Percentiles rank a stretch among this genome's conserved stretches.
phyloP scores from a whole-genome alignment of 64 coral and sea anemone genomes.

The Montipora efflorescens region DNA sequence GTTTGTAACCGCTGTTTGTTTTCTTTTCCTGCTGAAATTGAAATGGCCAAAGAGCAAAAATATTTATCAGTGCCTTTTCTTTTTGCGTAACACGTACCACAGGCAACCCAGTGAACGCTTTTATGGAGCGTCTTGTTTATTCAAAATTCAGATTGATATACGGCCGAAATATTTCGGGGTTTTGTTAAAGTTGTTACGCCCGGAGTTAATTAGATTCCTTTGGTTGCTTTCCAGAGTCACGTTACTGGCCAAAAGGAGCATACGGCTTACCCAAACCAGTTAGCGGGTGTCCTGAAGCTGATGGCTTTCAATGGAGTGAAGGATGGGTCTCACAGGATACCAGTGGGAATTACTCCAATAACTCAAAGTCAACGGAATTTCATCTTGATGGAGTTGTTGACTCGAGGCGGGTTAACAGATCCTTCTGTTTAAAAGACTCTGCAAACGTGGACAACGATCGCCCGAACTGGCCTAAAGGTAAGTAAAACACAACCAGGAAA shows the following conservation, averaged over 20 bases:
- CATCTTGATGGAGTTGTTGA: conserved; percentile 35
- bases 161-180: too few species aligned
- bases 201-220: too few species aligned
- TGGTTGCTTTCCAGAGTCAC: neutral
- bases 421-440: conserved; percentile 42
- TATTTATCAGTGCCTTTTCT: too few species aligned
- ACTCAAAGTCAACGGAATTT: neutral
- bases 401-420: conserved; percentile 15
- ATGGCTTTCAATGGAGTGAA: conserved; percentile 19
- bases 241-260: conserved; percentile 10
- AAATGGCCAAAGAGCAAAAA: too few species aligned
- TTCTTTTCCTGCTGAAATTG: too few species aligned
- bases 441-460: neutral
- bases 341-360: neutral
- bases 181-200: too few species aligned
- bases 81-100: too few species aligned
- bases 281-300: conserved; percentile 22
- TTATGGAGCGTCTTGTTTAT: too few species aligned
- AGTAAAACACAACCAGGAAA: too few species aligned
- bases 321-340: conserved; percentile 64
- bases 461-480: conserved; percentile 13
- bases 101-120: too few species aligned
- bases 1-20: too few species aligned
- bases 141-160: too few species aligned
- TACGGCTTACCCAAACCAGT: conserved; percentile 48